Evolutionary conservation across 2,113 vertebrate genomes (phyloP), one percentile per base, ranked within the genome.

Genomic region (Apteryx mantelli): DNA sequence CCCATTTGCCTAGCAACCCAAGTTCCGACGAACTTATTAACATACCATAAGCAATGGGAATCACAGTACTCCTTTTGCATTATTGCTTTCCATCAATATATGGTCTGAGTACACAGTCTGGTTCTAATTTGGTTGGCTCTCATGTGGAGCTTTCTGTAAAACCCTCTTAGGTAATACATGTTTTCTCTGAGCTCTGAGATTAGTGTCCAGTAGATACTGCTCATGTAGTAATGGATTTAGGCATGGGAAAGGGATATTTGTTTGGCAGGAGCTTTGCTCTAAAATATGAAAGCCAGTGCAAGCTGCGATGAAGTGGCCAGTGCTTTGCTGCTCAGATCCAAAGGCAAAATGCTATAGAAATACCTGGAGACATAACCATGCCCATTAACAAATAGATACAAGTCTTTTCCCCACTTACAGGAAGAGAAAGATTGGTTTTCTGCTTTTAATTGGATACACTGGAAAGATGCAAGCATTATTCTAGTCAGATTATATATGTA

Each of bases 61-160:
- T 15, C 48, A 18, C 18, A 4, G 9, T 26, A 10, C 22, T 64
- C 30, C n/a, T 38, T 4, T 24, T 36, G 20, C 13, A 8, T 55
- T 71, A 38, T 87, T 69, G 56, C 46, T 52, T 24, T 74, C 53
- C n/a, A 32, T 6, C 0, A 0, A 40, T 3, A 24, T 13, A 15
- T 5, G 20, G 13, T 42, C 15, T 5, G 46, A 44, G 17, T 22
- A 36, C 6, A 36, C 65, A 91, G 10, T 40, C 42, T 53, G 25
- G 7, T 52, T 91, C 52, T 34, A 24, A 11, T 28, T 76, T 24
- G 19, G 14, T 38, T 40, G 26, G 3, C 69, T 58, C 19, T 17
- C 25, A 4, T 20, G 22, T 73, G n/a, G 18, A 89, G 42, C 26
- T 46, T 56, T 79, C 52, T 60, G 6, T 46, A 34, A 86, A 52